phyloP scores from a whole-genome alignment of 2,113 vertebrate genomes.

The Pollachius pollachius region DNA sequence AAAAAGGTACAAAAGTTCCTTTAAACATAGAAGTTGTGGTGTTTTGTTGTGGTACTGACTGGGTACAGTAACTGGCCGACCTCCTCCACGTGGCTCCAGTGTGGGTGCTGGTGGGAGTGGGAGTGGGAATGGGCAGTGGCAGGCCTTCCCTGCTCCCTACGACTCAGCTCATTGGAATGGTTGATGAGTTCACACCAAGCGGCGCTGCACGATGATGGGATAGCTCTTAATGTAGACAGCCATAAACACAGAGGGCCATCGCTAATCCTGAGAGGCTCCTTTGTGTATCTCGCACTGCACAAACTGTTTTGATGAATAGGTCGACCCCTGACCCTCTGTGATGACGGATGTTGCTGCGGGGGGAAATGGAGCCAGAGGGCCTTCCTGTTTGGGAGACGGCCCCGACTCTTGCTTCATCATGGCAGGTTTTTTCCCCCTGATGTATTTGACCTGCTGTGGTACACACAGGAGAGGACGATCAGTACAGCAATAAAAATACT shows the following conservation, averaged over 20 bases:
- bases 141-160: conserved; percentile 9
- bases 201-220: conserved; percentile 55
- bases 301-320: conserved; percentile 96
- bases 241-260: conserved; percentile 84
- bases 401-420: conserved; percentile 42
- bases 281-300: conserved; percentile 85
- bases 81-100: neutral
- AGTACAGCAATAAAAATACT: neutral
- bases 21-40: no score
- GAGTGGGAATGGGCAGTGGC: conserved; percentile 14
- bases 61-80: no score
- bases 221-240: conserved; percentile 80
- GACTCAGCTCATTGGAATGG: conserved; percentile 72
- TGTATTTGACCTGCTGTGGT: conserved; percentile 14
- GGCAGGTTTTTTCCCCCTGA: conserved; percentile 22
- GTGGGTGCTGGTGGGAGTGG: neutral
- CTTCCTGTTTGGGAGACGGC: conserved; percentile 59
- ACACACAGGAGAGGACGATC: neutral
- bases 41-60: no score
- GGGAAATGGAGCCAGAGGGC: conserved; percentile 80
- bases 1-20: no score
- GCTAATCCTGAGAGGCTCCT: conserved; percentile 85
- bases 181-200: conserved; percentile 72
- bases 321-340: conserved; percentile 75
- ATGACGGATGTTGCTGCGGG: conserved; percentile 79